Conservation (phyloP, 2,888 invertebrate species). For the Deilephila porcellus region DNA sequence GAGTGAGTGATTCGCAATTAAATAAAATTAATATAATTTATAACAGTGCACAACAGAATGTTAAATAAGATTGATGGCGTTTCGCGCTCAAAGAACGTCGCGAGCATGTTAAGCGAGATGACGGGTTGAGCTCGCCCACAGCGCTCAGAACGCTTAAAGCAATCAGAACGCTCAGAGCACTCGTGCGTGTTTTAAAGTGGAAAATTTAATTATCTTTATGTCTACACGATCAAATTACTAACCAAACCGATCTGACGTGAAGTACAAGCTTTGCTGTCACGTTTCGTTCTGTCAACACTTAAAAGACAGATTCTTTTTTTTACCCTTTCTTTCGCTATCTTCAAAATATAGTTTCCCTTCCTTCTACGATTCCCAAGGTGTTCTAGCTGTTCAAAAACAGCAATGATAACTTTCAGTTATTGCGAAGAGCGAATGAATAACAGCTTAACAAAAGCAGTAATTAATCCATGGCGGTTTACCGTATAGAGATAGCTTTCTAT, state of each 20-base stretch:
- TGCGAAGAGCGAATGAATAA: no score
- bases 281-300: no score
- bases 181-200: constrained; percentile 3
- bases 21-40: constrained; percentile 29
- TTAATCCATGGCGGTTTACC: no score
- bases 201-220: constrained; percentile 6
- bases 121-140: not conserved
- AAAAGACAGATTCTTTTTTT: no score
- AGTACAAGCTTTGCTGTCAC: no score
- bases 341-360: no score
- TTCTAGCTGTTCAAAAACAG: no score
- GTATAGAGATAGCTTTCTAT: no score
- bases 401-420: no score
- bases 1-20: constrained; percentile 28
- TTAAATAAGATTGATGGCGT: constrained; percentile 11
- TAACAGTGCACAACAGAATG: constrained; percentile 24
- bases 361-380: no score
- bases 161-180: not conserved
- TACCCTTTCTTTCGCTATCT: no score
- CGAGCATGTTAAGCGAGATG: not conserved
- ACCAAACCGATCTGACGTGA: not conserved
- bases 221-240: not conserved
- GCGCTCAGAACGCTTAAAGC: not conserved
- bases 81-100: not conserved
- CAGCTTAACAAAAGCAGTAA: no score